A percentile compares a stretch with the other conserved stretches of the same genome.
Evolutionary conservation across 2,888 invertebrate species (phyloP).

Genomic region (Drosophila anceps): DNA sequence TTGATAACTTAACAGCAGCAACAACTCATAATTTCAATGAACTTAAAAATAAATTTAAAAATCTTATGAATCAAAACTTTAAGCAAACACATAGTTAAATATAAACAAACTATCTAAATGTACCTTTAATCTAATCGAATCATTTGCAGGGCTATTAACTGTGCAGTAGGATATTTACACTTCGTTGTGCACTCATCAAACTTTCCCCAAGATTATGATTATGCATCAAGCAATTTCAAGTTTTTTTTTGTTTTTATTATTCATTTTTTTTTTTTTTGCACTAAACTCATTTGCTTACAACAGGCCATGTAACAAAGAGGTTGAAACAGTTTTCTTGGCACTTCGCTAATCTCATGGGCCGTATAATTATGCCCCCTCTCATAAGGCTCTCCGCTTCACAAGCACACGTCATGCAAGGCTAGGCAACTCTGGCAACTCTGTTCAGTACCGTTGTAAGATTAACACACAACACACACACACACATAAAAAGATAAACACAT

Average conservation of each 20-base stretch:
- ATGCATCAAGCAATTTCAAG: conserved; percentile 17
- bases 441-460: conserved; percentile 42
- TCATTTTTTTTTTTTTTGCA: conserved; percentile 29
- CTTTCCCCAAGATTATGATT: conserved; percentile 42
- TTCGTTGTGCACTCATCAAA: conserved; percentile 17
- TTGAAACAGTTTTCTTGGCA: conserved; percentile 61
- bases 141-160: not conserved
- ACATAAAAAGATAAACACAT: not conserved
- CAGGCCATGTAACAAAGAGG: conserved; percentile 62
- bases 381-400: not conserved
- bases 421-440: conserved; percentile 36
- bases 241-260: conserved; percentile 9
- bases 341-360: conserved; percentile 69
- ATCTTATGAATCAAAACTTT: not conserved
- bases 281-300: conserved; percentile 65
- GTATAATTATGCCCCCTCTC: conserved; percentile 63
- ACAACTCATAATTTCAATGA: too few relatives aligned
- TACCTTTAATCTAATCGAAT: not conserved
- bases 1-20: not conserved
- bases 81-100: too few relatives aligned
- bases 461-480: conserved; percentile 8
- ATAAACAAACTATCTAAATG: too few relatives aligned
- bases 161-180: conserved; percentile 30
- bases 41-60: too few relatives aligned
- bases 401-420: conserved; percentile 60